Evolutionary conservation across 2,113 vertebrate genomes (phyloP).

Genomic region (Centrocercus urophasianus): DNA sequence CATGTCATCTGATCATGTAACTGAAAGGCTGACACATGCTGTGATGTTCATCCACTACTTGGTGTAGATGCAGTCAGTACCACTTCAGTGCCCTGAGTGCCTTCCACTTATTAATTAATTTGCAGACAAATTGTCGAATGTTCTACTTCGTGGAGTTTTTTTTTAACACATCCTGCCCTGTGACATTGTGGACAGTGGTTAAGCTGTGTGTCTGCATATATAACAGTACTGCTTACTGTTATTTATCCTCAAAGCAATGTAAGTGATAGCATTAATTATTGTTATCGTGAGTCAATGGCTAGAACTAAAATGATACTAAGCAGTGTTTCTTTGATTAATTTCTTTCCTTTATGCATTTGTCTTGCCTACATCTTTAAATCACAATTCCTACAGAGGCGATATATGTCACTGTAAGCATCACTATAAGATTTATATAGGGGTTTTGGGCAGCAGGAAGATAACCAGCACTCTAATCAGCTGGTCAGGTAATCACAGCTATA

Average conservation of each 20-base stretch:
- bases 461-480: neutral
- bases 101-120: neutral
- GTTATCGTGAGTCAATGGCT: conserved; percentile 41
- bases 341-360: conserved; percentile 41
- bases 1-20: rapidly evolving
- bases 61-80: neutral
- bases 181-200: neutral
- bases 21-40: neutral
- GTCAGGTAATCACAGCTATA: neutral
- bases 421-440: neutral
- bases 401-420: conserved; percentile 4
- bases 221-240: conserved; percentile 25
- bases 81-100: neutral
- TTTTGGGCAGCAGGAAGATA: conserved; percentile 2
- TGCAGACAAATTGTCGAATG: neutral
- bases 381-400: neutral
- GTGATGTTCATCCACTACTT: neutral
- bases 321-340: conserved; percentile 40
- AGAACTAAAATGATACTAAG: conserved; percentile 41
- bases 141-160: neutral
- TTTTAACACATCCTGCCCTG: rapidly evolving
- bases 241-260: conserved; percentile 16
- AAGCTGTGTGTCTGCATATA: neutral
- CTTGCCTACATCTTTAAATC: conserved; percentile 60
- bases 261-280: conserved; percentile 49